Evolutionary conservation across 2,888 invertebrate genomes (phyloP).

Genomic region (Mycalesis mineus): DNA sequence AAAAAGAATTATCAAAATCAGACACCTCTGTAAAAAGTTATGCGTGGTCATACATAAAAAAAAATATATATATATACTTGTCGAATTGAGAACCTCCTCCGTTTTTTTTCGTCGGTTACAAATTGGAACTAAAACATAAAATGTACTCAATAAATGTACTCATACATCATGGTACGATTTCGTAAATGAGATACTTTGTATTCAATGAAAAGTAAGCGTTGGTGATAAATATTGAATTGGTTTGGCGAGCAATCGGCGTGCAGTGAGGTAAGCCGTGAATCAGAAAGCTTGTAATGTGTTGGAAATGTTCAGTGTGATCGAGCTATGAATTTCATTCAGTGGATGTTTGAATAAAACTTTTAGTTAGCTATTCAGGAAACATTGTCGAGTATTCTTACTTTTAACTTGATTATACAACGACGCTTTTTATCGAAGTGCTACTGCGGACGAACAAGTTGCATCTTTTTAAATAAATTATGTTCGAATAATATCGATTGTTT

Average conservation of each 20-base stretch:
- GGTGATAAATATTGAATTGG: slow-evolving; percentile 4
- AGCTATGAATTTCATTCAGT: neutral
- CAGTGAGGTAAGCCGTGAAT: neutral
- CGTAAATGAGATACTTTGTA: neutral
- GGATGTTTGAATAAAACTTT: neutral
- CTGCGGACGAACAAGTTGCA: no score
- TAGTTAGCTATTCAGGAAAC: neutral
- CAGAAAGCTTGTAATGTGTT: neutral
- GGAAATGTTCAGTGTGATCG: neutral
- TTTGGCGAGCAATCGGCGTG: neutral
- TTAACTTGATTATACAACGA: neutral
- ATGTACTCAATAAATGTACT: no score
- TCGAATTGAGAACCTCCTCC: no score
- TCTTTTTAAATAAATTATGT: no score
- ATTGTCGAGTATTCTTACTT: neutral
- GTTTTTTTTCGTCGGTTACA: no score
- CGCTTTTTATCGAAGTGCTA: neutral
- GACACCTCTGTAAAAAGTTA: no score
- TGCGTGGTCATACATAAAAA: no score
- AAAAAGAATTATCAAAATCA: no score
- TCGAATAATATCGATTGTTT: no score
- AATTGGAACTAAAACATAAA: no score
- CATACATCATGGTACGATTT: neutral
- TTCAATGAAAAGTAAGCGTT: neutral
- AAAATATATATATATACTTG: no score